These are phyloP conservation scores for Rhadina sibilatrix DNA, from an alignment of 2,113 vertebrate genomes.

Conservation along the genomic window DNA sequence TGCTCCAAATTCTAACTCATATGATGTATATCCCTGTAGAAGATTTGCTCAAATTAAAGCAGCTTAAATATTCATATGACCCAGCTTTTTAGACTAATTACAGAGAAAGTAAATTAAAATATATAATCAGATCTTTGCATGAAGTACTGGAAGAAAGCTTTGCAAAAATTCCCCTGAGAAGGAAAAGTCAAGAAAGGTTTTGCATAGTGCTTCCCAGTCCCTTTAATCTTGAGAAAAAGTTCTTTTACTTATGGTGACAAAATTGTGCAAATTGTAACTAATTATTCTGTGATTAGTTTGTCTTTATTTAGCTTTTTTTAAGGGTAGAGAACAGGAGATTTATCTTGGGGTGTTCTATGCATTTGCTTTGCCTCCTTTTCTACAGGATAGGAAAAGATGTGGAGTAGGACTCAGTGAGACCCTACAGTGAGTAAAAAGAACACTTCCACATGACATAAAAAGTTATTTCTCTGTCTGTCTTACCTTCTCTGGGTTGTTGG, in stretches of 20 bases:
- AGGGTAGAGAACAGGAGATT: neutral
- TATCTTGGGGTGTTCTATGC: neutral
- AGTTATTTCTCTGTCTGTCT: neutral
- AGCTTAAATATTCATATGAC: conserved; percentile 56
- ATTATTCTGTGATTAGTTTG: neutral
- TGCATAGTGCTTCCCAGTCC: neutral
- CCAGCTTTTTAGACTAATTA: conserved; percentile 56
- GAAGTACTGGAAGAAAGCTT: conserved; percentile 7
- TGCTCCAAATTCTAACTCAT: conserved; percentile 5
- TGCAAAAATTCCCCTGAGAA: conserved; percentile 41
- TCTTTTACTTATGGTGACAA: neutral
- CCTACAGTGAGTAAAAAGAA: neutral
- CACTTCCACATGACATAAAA: neutral
- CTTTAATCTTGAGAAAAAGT: conserved; percentile 20
- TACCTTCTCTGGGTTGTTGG: neutral
- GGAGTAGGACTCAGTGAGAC: neutral
- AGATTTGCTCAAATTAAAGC: conserved; percentile 38
- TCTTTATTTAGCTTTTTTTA: neutral
- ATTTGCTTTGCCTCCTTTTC: neutral
- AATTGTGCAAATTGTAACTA: conserved; percentile 36
- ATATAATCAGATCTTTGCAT: conserved; percentile 32
- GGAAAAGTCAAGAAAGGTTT: conserved; percentile 20
- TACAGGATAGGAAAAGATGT: neutral
- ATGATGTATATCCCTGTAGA: neutral
- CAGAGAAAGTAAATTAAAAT: conserved; percentile 47